phyloP scores from a whole-genome alignment of 2,797 vertebrate species.

The Numenius phaeopus region DNA sequence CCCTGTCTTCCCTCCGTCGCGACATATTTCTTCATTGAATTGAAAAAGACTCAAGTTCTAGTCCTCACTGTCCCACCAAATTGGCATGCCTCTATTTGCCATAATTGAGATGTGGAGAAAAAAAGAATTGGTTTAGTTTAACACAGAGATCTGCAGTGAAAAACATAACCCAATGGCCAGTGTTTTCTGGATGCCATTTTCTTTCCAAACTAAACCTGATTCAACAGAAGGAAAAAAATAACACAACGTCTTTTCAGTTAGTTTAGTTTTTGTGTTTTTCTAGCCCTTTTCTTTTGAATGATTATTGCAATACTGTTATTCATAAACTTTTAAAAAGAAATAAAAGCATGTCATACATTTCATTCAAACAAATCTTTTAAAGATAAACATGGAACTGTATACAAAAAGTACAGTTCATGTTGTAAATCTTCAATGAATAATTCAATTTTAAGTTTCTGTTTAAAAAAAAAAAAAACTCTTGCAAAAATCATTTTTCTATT shows the following conservation, averaged over 20 bases:
- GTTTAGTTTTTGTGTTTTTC: not conserved
- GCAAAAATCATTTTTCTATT: not conserved
- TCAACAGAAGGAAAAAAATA: not conserved
- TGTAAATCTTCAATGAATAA: not conserved
- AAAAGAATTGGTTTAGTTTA: not conserved
- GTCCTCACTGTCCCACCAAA: not conserved
- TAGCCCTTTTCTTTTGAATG: not conserved
- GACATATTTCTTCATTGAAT: not conserved
- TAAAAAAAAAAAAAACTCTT: not conserved
- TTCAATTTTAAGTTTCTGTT: not conserved
- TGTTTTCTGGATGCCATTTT: not conserved
- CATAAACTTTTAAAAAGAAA: not conserved
- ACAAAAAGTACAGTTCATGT: not conserved
- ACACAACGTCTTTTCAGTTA: not conserved
- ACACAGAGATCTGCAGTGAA: not conserved
- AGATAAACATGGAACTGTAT: not conserved
- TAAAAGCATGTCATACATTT: not conserved
- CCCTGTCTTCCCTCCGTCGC: no score
- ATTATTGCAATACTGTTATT: not conserved
- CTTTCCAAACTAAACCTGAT: not conserved
- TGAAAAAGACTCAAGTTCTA: not conserved
- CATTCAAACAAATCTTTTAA: not conserved
- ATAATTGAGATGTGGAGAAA: not conserved
- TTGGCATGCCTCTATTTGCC: rapidly evolving
- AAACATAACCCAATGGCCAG: not conserved